These are phyloP conservation scores for Malurus cyaneus DNA, from an alignment of 2,113 vertebrate genomes.

Conservation along the genomic window DNA sequence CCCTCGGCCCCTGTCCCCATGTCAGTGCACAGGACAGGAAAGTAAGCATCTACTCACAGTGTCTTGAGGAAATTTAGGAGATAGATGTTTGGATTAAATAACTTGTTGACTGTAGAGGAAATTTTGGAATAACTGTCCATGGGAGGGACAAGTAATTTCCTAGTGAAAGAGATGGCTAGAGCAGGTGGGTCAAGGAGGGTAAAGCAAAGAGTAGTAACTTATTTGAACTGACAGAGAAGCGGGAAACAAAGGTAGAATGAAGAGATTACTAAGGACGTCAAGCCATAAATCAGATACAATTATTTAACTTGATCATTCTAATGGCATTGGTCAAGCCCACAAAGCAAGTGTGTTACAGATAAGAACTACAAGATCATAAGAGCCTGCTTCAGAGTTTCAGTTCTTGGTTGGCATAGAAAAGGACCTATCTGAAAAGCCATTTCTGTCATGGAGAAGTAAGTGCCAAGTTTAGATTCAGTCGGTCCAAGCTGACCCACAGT, in stretches of 20 bases:
- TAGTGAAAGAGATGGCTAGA: background rate
- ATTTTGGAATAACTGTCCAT: background rate
- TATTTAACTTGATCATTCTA: background rate
- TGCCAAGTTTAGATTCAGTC: background rate
- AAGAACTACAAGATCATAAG: background rate
- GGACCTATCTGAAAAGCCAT: background rate
- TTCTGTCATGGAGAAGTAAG: background rate
- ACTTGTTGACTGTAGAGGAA: background rate
- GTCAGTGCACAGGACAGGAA: accelerated
- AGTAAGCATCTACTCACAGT: background rate
- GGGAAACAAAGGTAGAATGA: background rate
- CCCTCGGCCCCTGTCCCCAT: accelerated
- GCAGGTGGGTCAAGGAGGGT: background rate
- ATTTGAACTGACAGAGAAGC: background rate
- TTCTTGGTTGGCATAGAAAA: background rate
- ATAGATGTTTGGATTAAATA: background rate
- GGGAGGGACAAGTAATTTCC: background rate
- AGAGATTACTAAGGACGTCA: background rate
- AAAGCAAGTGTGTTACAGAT: background rate
- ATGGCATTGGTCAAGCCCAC: accelerated
- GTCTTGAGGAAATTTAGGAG: background rate
- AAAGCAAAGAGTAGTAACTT: background rate
- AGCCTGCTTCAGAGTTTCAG: background rate
- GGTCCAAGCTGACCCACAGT: background rate
- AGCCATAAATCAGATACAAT: background rate